Base-by-base conservation (phyloP, 2,797 vertebrate species). In the Todus mexicanus region DNA sequence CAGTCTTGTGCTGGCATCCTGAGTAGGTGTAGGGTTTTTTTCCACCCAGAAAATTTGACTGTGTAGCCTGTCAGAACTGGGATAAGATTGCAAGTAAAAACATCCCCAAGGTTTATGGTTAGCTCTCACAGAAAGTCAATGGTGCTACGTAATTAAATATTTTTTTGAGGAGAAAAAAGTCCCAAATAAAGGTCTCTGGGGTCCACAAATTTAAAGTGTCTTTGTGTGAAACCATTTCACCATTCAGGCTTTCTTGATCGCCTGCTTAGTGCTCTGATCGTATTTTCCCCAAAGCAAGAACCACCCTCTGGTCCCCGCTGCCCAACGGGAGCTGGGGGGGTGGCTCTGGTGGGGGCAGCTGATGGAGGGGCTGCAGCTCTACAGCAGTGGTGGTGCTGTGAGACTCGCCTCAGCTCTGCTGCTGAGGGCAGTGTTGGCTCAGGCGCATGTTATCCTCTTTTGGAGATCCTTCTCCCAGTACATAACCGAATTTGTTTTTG, bases 401-500 rank as follows among this genome's bases (percentile, higher is more conserved):
- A 91, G 93, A 95, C 94, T 94, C 64, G 11, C 66, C 77, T 88
- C 76, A 56, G 79, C 94, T 79, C 81, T 35, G 90, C 95, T 94
- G 95, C 95, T 93, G 92, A 97, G 96, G 96, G 97, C 94, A 97
- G 88, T 96, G 92, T 97, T 97, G 97, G 96, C 97, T 97, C 96
- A 81, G 23, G 91, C 54, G 18, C 42, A 19, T 59, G 91, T 94
- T 96, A 95, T 97, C 95, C 95, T 82, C 96, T 93, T 53, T 89
- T 6, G 13, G 93, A 97, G 92, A 96, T 96, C 97, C 94, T 97
- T 95, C 96, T 96, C 96, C 95, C 96, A 97, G 95, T 94, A 93
- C 87, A 89, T 97, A 96, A 98, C 97, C 97, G 98, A 97, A 97
- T 97, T 98, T 98, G 97, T 95, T 98, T 98, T 97, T 97, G 94